Conservation (phyloP, 2,113 vertebrate genomes). For the Hylia prasina region DNA sequence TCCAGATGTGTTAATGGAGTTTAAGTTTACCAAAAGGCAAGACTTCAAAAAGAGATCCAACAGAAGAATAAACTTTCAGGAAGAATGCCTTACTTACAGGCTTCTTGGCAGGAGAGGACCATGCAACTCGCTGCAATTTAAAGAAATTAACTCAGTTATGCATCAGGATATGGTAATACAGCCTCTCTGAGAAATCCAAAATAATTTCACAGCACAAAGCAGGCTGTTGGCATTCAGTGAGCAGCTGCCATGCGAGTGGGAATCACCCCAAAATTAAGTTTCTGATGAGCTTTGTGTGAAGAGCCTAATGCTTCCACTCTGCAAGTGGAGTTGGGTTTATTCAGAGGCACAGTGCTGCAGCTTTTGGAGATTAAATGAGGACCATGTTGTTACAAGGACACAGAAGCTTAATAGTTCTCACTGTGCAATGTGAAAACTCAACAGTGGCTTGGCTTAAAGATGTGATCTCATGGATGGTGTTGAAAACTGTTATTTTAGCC, state of each 20-base stretch:
- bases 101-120: not conserved
- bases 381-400: not conserved
- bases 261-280: not conserved
- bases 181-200: not conserved
- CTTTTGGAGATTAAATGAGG: not conserved
- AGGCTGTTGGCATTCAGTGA: not conserved
- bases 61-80: conserved; percentile 32
- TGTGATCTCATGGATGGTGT: not conserved
- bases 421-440: not conserved
- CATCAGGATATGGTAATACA: not conserved
- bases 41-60: conserved; percentile 45
- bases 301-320: not conserved
- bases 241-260: not conserved
- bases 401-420: not conserved
- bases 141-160: conserved; percentile 15
- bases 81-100: conserved; percentile 13
- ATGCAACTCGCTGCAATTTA: not conserved
- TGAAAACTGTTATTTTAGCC: not conserved
- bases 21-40: conserved; percentile 53
- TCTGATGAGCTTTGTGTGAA: not conserved
- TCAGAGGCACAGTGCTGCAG: not conserved
- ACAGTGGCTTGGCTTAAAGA: not conserved
- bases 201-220: not conserved
- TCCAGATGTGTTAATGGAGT: conserved; percentile 59
- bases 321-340: not conserved